Base-by-base conservation (phyloP, 2,797 vertebrate genomes). In the Malurus leucopterus region DNA sequence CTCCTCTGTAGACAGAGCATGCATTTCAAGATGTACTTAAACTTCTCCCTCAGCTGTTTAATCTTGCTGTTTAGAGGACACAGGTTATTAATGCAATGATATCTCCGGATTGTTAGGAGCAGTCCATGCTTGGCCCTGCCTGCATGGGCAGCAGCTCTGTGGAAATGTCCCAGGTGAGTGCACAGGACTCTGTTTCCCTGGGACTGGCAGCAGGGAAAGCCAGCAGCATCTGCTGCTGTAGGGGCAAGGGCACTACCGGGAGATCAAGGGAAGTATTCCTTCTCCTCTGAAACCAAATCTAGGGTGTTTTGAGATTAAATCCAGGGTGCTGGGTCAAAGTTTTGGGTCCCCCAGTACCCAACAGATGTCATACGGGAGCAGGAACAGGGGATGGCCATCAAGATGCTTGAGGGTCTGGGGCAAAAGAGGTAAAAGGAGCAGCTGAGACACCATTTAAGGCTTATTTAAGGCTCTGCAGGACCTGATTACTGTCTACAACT, bases 51-150 rank as follows among this genome's bases (percentile, higher is more conserved):
- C 43, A 43, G 29, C 29, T 76, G 11, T 47, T 88, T 76, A 57
- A 23, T 57, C 27, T 26, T 81, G 34, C 26, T 8, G 6, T 67
- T 70, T 43, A 38, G 32, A 67, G 53, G 41, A 30, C 49, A 26
- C 0, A 2, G 6, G 13, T 63, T 85, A 74, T 63, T 85, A 77
- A 20, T 30, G 23, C 11, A 43, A 2, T 18, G 40, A 8, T 51
- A 10, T 2, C 15, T 27, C 5, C 17, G 16, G 26, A 7, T 26
- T 68, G 23, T 18, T 44, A 24, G 55, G 47, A 72, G 18, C 46
- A 51, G n/a, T 55, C n/a, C 12, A 23, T 0, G 0, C 23, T n/a
- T 2, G 11, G 11, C 22, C 4, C 3, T n/a, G 38, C 12, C 43
- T 62, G 15, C 15, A 9, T 69, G 55, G 32, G 36, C 27, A 76